Evolutionary conservation across 2,797 vertebrate genomes (phyloP).

Genomic region (Karalla daura): DNA sequence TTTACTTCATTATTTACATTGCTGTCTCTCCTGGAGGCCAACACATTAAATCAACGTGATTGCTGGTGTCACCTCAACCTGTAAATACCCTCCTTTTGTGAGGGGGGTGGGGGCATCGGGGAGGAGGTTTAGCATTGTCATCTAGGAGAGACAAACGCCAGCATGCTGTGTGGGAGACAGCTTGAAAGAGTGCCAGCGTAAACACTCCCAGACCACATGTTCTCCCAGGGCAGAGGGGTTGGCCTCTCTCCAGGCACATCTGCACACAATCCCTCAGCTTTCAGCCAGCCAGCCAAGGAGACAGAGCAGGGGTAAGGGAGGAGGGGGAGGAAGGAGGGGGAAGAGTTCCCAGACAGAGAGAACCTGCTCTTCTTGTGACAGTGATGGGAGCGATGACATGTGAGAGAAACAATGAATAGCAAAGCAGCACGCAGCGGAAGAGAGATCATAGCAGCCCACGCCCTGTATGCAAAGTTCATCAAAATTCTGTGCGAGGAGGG

Average conservation of each 20-base stretch:
- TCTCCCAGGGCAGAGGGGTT: constrained; percentile 85
- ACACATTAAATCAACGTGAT: constrained; percentile 36
- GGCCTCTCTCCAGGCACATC: constrained; percentile 87
- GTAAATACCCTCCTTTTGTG: constrained; percentile 54
- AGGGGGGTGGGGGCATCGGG: too few species aligned
- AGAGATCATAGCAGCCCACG: background rate
- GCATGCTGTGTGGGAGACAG: constrained; percentile 82
- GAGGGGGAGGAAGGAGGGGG: constrained; percentile 23
- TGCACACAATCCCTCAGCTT: constrained; percentile 83
- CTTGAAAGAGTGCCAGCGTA: constrained; percentile 84
- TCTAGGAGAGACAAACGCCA: constrained; percentile 70
- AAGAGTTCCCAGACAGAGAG: constrained; percentile 70
- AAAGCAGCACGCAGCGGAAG: constrained; percentile 10
- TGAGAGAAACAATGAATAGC: constrained; percentile 26
- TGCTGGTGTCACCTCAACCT: constrained; percentile 66
- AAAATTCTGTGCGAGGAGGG: constrained; percentile 10
- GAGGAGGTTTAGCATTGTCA: constrained; percentile 72
- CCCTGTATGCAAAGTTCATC: constrained; percentile 7
- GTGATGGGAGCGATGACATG: constrained; percentile 48
- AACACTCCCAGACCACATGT: constrained; percentile 88
- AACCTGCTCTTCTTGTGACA: constrained; percentile 62
- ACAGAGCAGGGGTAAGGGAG: constrained; percentile 50
- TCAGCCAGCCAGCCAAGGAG: constrained; percentile 70
- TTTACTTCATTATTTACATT: constrained; percentile 31
- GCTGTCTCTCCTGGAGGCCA: constrained; percentile 28